Evolutionary conservation across 2,797 vertebrate species (phyloP), one percentile per base, ranked within the genome.

Genomic region (Centroberyx gerrardi): DNA sequence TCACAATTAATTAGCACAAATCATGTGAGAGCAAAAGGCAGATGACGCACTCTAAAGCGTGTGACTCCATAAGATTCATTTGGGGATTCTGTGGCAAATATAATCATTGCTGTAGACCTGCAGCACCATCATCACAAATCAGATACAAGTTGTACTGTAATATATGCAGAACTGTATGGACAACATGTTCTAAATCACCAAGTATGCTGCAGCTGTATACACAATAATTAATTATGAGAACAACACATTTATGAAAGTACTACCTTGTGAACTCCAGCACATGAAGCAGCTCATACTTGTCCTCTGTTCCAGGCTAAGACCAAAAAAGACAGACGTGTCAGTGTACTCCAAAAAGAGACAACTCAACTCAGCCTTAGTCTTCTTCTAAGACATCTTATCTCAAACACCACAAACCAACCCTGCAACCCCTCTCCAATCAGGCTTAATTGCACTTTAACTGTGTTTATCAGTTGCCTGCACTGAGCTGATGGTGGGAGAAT

Each of bases 181-280:
- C 36, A 38, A 38, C 40, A 13, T 42, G 40, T 12, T 42, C 40
- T 13, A 42, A 42, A 42, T 42, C 40, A 27, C 36, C 14, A 14
- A 6, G 14, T 10, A 29, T 58, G 14, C 0, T 9, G 36, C 6
- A 58, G 2, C 2, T 48, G 18, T 5, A 52, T 29, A 74, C 2
- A 54, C 17, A 18, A 60, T 28, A 69, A 48, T 18, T 5, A 14
- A 49, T 38, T 5, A 12, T 33, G 6, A 18, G 15, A n/a, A 8
- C 15, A n/a, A 18, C 3, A 8, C 13, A 12, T 22, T 42, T 27
- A 15, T 62, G 12, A 33, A 69, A 22, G 22, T 40, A 18, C 1
- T 87, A 95, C 95, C 95, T 99, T 81, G 98, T 99, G 79, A 99
- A 99, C 91, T 99, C 98, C 84, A 99, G 90, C 36, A 99, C 98